These are phyloP conservation scores for Leguminivora glycinivorella DNA, from an alignment of 1,140 invertebrate species.

Conservation along the genomic window DNA sequence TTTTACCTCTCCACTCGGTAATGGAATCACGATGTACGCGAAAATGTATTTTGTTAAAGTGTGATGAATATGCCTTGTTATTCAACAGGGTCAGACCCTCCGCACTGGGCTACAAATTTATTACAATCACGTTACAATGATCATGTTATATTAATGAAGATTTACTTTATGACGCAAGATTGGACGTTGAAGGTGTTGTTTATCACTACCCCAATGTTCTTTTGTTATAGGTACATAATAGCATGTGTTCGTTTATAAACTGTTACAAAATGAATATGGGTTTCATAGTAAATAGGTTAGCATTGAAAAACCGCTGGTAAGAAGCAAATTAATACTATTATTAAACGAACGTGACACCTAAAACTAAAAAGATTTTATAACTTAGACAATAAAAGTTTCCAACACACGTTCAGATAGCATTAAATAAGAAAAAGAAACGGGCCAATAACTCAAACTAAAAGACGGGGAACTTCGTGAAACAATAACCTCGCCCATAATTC, in stretches of 20 bases:
- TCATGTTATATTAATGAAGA: too few species aligned
- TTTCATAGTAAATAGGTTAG: too few species aligned
- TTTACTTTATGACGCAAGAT: too few species aligned
- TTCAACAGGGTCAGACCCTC: neutral
- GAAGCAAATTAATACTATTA: too few species aligned
- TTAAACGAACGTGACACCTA: too few species aligned
- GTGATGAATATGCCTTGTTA: constrained; percentile 24
- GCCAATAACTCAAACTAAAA: constrained; percentile 39
- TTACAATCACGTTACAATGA: too few species aligned
- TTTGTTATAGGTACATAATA: too few species aligned
- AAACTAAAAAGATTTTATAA: neutral
- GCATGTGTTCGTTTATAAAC: too few species aligned
- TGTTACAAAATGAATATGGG: too few species aligned
- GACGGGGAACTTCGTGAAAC: constrained; percentile 43
- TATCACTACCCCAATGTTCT: too few species aligned
- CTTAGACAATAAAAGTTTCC: neutral
- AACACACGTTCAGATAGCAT: constrained; percentile 33
- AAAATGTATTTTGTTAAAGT: constrained; percentile 24
- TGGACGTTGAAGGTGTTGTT: too few species aligned
- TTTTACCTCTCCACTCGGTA: constrained; percentile 33
- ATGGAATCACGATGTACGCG: constrained; percentile 16
- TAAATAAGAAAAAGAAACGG: constrained; percentile 37
- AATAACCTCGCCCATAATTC: constrained; percentile 47
- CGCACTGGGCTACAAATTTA: neutral
- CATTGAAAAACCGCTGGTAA: too few species aligned